A percentile compares a stretch with the other conserved stretches of the same genome.
Evolutionary conservation across 1,140 invertebrate species (phyloP).

Genomic region (Dreissena polymorpha): DNA sequence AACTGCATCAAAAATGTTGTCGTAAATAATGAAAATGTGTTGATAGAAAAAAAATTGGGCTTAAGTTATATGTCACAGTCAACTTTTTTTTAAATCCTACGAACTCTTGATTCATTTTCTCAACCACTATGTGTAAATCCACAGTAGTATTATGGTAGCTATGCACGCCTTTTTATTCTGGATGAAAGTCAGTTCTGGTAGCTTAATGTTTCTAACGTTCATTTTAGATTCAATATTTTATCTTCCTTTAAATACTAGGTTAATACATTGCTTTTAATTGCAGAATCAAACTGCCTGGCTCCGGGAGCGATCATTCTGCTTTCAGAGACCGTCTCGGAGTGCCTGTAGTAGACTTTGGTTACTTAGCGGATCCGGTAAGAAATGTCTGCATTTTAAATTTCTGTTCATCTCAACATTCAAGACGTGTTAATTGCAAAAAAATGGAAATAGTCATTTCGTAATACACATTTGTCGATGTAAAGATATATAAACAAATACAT

Average conservation of each 20-base stretch:
- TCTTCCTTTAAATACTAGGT: not conserved
- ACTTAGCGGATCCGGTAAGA: conserved; percentile 60
- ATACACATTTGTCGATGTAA: too few relatives aligned
- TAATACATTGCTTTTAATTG: conserved; percentile 18
- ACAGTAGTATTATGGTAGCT: not conserved
- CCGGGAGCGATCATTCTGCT: conserved; percentile 77
- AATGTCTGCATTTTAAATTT: not conserved
- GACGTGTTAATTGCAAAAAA: too few relatives aligned
- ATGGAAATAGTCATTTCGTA: too few relatives aligned
- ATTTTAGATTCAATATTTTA: not conserved
- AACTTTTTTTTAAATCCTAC: too few relatives aligned
- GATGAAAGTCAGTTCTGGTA: not conserved
- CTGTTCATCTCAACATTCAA: not conserved
- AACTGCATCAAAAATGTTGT: not conserved
- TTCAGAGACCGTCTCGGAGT: conserved; percentile 76
- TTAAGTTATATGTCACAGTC: too few relatives aligned
- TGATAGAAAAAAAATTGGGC: too few relatives aligned
- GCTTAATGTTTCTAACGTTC: not conserved
- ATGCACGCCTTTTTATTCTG: not conserved
- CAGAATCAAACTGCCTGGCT: conserved; percentile 68
- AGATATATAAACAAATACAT: too few relatives aligned
- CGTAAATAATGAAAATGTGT: too few relatives aligned
- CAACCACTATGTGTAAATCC: not conserved
- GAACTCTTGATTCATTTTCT: not conserved
- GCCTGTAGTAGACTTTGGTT: conserved; percentile 73